Conservation (phyloP, 2,888 invertebrate genomes). For the Cataglyphis cursor region DNA sequence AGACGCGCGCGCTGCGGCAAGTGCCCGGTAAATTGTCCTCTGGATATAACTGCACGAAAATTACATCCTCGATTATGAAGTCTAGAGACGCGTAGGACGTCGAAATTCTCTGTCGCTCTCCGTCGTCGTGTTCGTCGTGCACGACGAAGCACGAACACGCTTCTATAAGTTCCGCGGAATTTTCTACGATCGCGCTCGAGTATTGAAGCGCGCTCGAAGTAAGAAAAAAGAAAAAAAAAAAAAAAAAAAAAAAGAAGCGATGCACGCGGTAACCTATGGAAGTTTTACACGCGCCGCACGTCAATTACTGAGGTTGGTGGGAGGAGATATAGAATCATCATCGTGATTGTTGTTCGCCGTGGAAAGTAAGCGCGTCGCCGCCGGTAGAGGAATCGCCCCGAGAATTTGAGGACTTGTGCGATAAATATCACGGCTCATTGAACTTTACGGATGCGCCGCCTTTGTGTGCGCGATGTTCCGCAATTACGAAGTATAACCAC, state of each 20-base stretch:
- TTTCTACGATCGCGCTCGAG: conserved; percentile 19
- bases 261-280: conserved; percentile 31
- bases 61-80: conserved; percentile 74
- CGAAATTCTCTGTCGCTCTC: conserved; percentile 66
- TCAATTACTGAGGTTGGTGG: conserved; percentile 32
- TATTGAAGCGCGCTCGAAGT: conserved; percentile 1
- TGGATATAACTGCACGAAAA: conserved; percentile 71
- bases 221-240: background rate
- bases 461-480: conserved; percentile 2
- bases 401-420: conserved; percentile 46
- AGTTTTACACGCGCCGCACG: conserved; percentile 42
- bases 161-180: conserved; percentile 37
- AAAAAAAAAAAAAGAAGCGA: conserved; percentile 12
- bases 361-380: conserved; percentile 31
- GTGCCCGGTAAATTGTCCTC: conserved; percentile 66
- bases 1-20: conserved; percentile 26
- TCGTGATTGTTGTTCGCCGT: conserved; percentile 41
- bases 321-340: conserved; percentile 40
- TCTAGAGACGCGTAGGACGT: conserved; percentile 69
- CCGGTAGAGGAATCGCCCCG: conserved; percentile 24
- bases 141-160: conserved; percentile 9
- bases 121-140: conserved; percentile 16
- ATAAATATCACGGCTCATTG: conserved; percentile 58
- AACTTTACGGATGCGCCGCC: conserved; percentile 47
- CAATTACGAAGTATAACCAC: conserved; percentile 34